phyloP scores from a whole-genome alignment of 2,797 vertebrate species.

The Phrynocephalus guinanensis region DNA sequence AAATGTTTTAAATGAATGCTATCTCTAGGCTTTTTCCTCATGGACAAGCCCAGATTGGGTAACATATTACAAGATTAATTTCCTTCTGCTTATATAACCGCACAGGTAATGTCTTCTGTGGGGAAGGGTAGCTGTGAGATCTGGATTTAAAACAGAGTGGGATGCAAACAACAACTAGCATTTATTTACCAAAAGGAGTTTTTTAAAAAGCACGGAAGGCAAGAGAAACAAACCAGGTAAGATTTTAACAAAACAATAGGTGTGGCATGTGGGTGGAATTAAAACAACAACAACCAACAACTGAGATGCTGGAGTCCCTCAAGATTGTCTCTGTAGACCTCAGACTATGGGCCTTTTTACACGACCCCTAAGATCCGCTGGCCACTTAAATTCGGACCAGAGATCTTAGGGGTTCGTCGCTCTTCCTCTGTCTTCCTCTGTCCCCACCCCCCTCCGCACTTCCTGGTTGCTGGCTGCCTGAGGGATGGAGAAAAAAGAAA shows the following conservation, averaged over 20 bases:
- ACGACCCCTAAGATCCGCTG: too few relatives aligned
- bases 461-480: too few relatives aligned
- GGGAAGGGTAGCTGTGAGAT: neutral
- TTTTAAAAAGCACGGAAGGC: neutral
- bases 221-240: neutral
- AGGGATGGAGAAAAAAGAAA: too few relatives aligned
- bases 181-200: neutral
- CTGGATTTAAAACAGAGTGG: neutral
- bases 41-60: too few relatives aligned
- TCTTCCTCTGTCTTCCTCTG: too few relatives aligned
- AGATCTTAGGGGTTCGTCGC: too few relatives aligned
- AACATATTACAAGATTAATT: neutral
- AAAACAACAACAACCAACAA: neutral
- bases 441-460: too few relatives aligned
- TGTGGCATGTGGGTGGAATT: neutral
- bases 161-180: neutral
- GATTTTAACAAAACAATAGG: neutral
- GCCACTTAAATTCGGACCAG: too few relatives aligned
- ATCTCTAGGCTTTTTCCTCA: too few relatives aligned
- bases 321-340: neutral
- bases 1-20: too few relatives aligned
- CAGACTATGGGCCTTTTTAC: too few relatives aligned
- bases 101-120: neutral
- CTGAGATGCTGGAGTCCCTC: neutral
- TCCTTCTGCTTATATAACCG: neutral